A percentile compares a stretch with the other conserved stretches of the same genome.
These are phyloP conservation scores for Chironex yamaguchii DNA, from an alignment of 30 jellyfish, hydroid and myxozoan genomes.

Conservation along the genomic window DNA sequence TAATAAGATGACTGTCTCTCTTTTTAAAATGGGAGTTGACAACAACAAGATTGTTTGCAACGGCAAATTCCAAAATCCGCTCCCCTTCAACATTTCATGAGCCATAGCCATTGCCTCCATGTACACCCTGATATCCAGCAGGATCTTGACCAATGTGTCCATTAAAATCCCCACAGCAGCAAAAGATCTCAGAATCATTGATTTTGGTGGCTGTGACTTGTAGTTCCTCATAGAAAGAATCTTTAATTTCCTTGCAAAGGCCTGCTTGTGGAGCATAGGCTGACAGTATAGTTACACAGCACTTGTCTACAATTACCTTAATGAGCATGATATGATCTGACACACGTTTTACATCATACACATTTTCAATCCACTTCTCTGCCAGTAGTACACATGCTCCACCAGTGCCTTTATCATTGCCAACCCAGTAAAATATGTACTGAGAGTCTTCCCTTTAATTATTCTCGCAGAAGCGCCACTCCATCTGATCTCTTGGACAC, in stretches of 20 bases:
- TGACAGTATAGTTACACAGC: neutral
- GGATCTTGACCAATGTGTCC: neutral
- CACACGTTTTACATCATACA: neutral
- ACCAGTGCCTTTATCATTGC: no score
- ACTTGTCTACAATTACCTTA: neutral
- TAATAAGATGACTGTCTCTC: neutral
- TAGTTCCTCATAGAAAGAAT: neutral
- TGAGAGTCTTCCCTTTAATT: no score
- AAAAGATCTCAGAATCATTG: neutral
- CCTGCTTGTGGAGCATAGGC: neutral
- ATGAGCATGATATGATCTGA: neutral
- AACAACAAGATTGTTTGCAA: neutral
- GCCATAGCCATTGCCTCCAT: neutral
- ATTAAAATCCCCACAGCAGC: neutral
- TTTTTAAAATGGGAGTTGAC: neutral
- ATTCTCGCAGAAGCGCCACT: no score
- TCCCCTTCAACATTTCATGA: no score
- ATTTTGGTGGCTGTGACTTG: neutral
- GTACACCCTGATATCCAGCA: neutral
- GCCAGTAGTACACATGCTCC: neutral
- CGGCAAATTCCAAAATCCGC: neutral
- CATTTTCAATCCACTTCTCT: neutral
- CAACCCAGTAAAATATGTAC: no score
- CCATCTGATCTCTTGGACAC: no score
- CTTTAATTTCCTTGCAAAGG: neutral